Conservation (phyloP, 1,140 invertebrate genomes). For the Diploscapter pachys region DNA sequence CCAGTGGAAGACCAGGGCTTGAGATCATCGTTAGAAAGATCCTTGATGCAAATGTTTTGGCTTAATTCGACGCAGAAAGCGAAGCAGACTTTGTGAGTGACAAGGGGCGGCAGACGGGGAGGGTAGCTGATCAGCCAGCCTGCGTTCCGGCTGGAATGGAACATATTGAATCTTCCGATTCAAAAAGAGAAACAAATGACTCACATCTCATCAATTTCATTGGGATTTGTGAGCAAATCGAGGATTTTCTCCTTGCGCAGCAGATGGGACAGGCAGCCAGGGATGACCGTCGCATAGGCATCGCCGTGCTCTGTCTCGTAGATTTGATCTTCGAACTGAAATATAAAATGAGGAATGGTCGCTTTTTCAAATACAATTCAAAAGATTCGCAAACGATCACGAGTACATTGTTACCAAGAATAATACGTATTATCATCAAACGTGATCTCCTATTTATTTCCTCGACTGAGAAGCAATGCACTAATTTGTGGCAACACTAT, state of each 20-base stretch:
- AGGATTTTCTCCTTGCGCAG: conserved; percentile 25
- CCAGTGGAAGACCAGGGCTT: conserved; percentile 28
- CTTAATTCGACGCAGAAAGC: conserved; percentile 26
- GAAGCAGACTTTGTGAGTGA: conserved; percentile 20
- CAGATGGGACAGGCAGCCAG: conserved; percentile 23
- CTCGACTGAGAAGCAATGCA: no score
- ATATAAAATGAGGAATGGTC: not conserved
- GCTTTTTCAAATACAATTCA: no score
- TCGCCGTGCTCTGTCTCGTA: conserved; percentile 23
- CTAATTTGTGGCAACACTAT: no score
- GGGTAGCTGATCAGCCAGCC: conserved; percentile 28
- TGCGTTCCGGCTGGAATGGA: conserved; percentile 17
- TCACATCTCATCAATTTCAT: conserved; percentile 21
- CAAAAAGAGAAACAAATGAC: not conserved
- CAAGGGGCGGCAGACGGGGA: conserved; percentile 25
- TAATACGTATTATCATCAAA: no score
- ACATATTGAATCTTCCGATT: not conserved
- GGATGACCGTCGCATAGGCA: conserved; percentile 25
- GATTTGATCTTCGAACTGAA: conserved; percentile 32
- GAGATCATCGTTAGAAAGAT: conserved; percentile 23
- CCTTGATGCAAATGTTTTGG: conserved; percentile 9
- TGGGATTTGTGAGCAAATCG: conserved; percentile 19
- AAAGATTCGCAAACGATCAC: no score
- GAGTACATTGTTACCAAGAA: no score
- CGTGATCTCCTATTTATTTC: no score